These are phyloP conservation scores for Tetrapedia diversipes DNA, from an alignment of 2,888 invertebrate genomes.

Conservation along the genomic window DNA sequence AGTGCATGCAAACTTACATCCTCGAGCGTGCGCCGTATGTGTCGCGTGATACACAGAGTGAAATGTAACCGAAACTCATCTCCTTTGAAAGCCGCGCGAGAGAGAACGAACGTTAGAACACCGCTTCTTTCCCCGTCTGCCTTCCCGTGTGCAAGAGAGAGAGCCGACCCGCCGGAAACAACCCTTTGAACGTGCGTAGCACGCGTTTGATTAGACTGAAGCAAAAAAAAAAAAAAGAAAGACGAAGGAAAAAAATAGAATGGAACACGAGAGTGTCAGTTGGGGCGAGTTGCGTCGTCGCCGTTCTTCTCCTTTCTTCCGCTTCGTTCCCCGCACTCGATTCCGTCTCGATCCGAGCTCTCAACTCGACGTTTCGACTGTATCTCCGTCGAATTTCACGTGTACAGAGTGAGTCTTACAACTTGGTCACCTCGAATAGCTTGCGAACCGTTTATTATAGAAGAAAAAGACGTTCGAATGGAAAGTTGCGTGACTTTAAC, in stretches of 20 bases:
- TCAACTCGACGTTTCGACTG: no score
- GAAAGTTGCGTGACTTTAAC: no score
- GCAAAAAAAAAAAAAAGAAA: background rate
- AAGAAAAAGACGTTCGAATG: no score
- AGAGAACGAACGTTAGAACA: constrained; percentile 29
- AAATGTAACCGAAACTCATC: background rate
- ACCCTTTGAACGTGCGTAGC: constrained; percentile 9
- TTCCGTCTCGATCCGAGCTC: constrained; percentile 25
- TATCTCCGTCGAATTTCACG: background rate
- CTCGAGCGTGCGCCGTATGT: constrained; percentile 5
- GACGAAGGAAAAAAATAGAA: constrained; percentile 11
- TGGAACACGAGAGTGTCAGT: constrained; percentile 73
- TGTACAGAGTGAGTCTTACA: no score
- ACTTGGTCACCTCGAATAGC: no score
- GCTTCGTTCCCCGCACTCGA: constrained; percentile 35
- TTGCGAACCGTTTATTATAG: no score
- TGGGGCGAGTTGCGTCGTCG: constrained; percentile 72
- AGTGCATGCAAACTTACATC: background rate
- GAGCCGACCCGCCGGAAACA: constrained; percentile 28
- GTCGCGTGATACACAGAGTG: background rate
- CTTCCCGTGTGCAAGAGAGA: background rate
- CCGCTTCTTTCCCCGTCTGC: constrained; percentile 13
- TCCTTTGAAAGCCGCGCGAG: constrained; percentile 22
- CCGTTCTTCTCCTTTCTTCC: constrained; percentile 59
- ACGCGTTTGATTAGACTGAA: constrained; percentile 15